phyloP scores from a whole-genome alignment of 2,888 invertebrate species.

The Calephelis perditalis region DNA sequence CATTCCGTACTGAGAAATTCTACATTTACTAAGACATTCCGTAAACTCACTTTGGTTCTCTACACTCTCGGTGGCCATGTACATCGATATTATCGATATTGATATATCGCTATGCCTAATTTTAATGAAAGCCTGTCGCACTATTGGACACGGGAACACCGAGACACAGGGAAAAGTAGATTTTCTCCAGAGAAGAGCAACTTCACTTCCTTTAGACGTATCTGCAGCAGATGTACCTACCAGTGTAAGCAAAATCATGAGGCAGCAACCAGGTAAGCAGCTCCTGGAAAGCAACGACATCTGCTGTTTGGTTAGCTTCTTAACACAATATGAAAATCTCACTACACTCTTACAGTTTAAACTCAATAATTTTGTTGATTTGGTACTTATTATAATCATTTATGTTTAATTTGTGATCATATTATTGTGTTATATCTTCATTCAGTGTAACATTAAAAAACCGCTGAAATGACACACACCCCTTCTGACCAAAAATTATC shows the following conservation, averaged over 20 bases:
- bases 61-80: slow-evolving; percentile 21
- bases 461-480: slow-evolving; percentile 22
- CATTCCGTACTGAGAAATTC: slow-evolving; percentile 22
- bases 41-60: slow-evolving; percentile 23
- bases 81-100: slow-evolving; percentile 23
- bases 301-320: slow-evolving; percentile 20
- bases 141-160: slow-evolving; percentile 11
- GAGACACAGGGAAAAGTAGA: slow-evolving; percentile 26
- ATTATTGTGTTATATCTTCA: not conserved
- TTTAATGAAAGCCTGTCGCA: slow-evolving; percentile 27
- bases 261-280: slow-evolving; percentile 21
- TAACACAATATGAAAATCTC: slow-evolving; percentile 23
- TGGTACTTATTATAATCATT: slow-evolving; percentile 20
- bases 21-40: slow-evolving; percentile 21
- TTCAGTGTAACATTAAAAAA: slow-evolving; percentile 23
- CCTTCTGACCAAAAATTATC: slow-evolving; percentile 32
- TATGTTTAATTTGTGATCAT: slow-evolving; percentile 8
- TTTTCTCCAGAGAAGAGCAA: slow-evolving; percentile 19
- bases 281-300: slow-evolving; percentile 25
- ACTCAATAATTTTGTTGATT: slow-evolving; percentile 21
- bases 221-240: slow-evolving; percentile 34
- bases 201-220: slow-evolving; percentile 21
- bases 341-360: slow-evolving; percentile 30
- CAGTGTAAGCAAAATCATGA: slow-evolving; percentile 27
- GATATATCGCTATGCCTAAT: slow-evolving; percentile 14